Conservation (phyloP, 2,888 invertebrate genomes). For the Zeuzera pyrina region DNA sequence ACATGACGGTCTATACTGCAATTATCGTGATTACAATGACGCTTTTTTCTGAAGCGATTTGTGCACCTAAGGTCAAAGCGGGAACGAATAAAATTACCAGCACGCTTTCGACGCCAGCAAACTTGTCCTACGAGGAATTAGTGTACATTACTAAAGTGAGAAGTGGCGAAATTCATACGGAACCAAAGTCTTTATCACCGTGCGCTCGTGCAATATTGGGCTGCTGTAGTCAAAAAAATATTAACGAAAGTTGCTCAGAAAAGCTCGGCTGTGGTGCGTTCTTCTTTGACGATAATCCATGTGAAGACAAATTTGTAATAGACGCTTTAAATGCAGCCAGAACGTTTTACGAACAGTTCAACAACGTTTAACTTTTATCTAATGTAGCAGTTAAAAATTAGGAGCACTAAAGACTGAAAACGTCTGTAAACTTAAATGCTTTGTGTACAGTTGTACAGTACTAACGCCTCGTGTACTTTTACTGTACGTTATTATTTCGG, state of each 20-base stretch:
- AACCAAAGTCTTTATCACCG: slow-evolving; percentile 52
- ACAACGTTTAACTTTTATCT: slow-evolving; percentile 15
- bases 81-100: slow-evolving; percentile 26
- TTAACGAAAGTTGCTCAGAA: slow-evolving; percentile 78
- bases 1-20: slow-evolving; percentile 22
- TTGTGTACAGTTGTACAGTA: too few relatives aligned
- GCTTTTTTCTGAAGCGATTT: slow-evolving; percentile 23
- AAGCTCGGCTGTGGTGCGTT: slow-evolving; percentile 79
- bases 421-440: not conserved
- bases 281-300: slow-evolving; percentile 84
- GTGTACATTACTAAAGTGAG: slow-evolving; percentile 36
- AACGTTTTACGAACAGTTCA: slow-evolving; percentile 44
- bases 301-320: slow-evolving; percentile 72
- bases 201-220: slow-evolving; percentile 85
- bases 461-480: too few relatives aligned
- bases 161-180: slow-evolving; percentile 23
- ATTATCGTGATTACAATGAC: slow-evolving; percentile 22
- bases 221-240: slow-evolving; percentile 75
- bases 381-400: not conserved
- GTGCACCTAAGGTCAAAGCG: slow-evolving; percentile 29
- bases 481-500: too few relatives aligned
- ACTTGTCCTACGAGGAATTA: slow-evolving; percentile 41
- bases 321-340: slow-evolving; percentile 70
- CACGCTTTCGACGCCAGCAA: slow-evolving; percentile 41
- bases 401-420: not conserved